Percentiles rank a stretch among this genome's conserved stretches.
Evolutionary conservation across 2,888 invertebrate species (phyloP).

Genomic region (Eupithecia inturbata): DNA sequence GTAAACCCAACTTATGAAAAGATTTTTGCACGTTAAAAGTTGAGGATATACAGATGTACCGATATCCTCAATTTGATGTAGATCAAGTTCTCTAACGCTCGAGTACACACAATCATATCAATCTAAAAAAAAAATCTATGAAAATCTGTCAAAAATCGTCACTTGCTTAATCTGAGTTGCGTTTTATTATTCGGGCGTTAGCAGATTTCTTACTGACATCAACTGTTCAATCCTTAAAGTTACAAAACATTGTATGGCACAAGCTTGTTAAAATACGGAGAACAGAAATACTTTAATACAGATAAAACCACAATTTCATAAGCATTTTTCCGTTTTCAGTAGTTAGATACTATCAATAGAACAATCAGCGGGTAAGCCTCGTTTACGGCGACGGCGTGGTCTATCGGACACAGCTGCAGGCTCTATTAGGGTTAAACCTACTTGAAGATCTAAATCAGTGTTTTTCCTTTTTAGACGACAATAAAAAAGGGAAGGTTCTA

Average conservation of each 20-base stretch:
- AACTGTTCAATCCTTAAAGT: background rate
- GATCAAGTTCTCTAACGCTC: background rate
- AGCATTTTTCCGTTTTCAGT: conserved; percentile 9
- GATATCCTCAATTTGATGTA: too few species aligned
- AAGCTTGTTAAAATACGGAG: background rate
- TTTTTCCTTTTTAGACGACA: background rate
- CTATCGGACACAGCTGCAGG: conserved; percentile 42
- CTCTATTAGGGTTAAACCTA: conserved; percentile 12
- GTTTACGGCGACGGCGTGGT: conserved; percentile 35
- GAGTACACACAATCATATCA: too few species aligned
- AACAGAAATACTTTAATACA: background rate
- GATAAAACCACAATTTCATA: background rate
- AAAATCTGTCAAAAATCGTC: too few species aligned
- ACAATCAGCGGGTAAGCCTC: conserved; percentile 35
- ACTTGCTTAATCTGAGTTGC: background rate
- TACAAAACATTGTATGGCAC: background rate
- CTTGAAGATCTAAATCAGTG: background rate
- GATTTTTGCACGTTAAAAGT: background rate
- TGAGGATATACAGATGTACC: too few species aligned
- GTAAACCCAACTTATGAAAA: background rate
- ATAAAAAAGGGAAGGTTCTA: too few species aligned
- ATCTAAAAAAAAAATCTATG: too few species aligned
- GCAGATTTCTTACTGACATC: background rate
- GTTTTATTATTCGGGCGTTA: background rate
- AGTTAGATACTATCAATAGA: conserved; percentile 21